Conservation (phyloP, 2,113 vertebrate genomes). For the Rhinolophus ferrumequinum region DNA sequence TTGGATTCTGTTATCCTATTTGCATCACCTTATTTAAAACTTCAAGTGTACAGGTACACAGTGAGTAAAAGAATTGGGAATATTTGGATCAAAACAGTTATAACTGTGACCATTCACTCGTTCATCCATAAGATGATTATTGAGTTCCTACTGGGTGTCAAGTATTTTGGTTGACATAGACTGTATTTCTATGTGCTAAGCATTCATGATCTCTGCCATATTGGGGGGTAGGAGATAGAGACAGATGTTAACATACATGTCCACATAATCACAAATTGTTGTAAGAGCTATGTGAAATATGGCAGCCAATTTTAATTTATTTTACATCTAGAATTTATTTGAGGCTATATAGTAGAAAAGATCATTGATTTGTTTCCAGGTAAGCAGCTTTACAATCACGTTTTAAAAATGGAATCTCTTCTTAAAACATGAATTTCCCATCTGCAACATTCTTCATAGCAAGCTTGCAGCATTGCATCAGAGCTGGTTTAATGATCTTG, state of each 20-base stretch:
- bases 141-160: background rate
- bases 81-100: background rate
- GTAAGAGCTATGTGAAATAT: slow-evolving; percentile 16
- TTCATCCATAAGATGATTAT: background rate
- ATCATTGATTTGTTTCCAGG: background rate
- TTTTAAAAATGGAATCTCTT: slow-evolving; percentile 53
- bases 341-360: background rate
- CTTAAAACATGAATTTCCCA: slow-evolving; percentile 15
- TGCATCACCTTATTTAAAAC: background rate
- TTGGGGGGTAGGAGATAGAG: background rate
- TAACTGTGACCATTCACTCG: background rate
- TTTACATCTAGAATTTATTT: background rate
- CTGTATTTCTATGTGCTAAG: background rate
- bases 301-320: background rate
- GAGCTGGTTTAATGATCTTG: slow-evolving; percentile 7
- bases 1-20: background rate
- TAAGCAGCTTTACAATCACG: background rate
- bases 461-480: background rate
- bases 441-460: background rate
- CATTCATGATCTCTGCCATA: background rate
- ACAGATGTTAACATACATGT: background rate
- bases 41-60: background rate
- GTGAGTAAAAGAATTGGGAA: background rate
- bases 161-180: background rate
- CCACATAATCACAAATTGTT: background rate